A percentile compares a stretch with the other conserved stretches of the same genome.
These are phyloP conservation scores for Petrocephalus schoutedeni DNA, from an alignment of 2,797 vertebrate species.

Conservation along the genomic window DNA sequence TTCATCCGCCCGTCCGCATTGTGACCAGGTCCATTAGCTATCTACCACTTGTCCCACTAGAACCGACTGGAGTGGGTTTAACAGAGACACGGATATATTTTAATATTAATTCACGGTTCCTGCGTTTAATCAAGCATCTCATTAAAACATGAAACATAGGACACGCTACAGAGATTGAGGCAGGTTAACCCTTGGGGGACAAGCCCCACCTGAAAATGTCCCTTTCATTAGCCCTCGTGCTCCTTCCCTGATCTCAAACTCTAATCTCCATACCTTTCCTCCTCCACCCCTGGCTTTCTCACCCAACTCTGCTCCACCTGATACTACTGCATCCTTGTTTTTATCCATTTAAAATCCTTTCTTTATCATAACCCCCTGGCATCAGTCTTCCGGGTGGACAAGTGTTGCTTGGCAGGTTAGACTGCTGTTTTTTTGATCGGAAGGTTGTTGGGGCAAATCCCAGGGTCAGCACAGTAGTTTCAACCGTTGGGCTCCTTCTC, in stretches of 20 bases:
- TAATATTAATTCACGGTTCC: constrained; percentile 10
- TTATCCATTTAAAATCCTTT: background rate
- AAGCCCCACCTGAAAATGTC: background rate
- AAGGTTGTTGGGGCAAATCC: background rate
- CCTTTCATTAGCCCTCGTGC: background rate
- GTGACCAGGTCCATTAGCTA: constrained; percentile 2
- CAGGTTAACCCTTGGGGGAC: background rate
- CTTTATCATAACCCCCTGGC: background rate
- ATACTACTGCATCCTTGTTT: background rate
- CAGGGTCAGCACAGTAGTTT: background rate
- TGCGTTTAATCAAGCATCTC: constrained; percentile 23
- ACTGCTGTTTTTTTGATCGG: background rate
- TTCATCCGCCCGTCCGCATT: constrained; percentile 4
- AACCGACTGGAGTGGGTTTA: background rate
- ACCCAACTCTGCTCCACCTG: background rate
- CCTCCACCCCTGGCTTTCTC: background rate
- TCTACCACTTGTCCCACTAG: background rate
- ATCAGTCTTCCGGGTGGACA: background rate
- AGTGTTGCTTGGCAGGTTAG: background rate
- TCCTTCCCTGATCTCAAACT: background rate
- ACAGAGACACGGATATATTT: constrained; percentile 16
- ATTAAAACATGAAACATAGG: constrained; percentile 11
- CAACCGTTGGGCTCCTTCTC: background rate
- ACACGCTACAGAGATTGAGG: background rate
- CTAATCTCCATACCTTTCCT: background rate